Evolutionary conservation across 2,888 invertebrate genomes (phyloP).

Genomic region (Suillia variegata): DNA sequence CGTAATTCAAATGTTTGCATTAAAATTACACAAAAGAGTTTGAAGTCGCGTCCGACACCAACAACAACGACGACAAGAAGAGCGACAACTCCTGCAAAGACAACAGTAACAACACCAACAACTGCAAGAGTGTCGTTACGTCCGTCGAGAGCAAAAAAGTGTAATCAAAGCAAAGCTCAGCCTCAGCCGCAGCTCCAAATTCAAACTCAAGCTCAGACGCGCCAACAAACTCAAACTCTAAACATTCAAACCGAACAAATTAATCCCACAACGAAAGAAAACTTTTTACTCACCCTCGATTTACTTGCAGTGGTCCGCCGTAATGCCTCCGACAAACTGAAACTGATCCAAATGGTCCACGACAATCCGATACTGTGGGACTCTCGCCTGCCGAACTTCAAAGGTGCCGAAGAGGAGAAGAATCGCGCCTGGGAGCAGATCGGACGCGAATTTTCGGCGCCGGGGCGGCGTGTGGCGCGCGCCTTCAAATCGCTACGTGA

Average conservation of each 20-base stretch:
- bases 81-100: slow-evolving; percentile 2
- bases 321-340: slow-evolving; percentile 57
- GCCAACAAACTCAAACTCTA: slow-evolving; percentile 16
- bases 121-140: too few relatives aligned
- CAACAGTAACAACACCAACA: not conserved
- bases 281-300: slow-evolving; percentile 42
- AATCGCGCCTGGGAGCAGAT: slow-evolving; percentile 58
- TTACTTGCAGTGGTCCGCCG: slow-evolving; percentile 55
- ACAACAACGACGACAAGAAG: not conserved
- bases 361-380: slow-evolving; percentile 59
- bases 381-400: slow-evolving; percentile 56
- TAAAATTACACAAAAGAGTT: not conserved
- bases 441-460: slow-evolving; percentile 57
- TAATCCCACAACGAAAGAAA: slow-evolving; percentile 35
- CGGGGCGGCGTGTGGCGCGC: slow-evolving; percentile 55
- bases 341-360: slow-evolving; percentile 59
- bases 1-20: not conserved
- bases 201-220: slow-evolving; percentile 17
- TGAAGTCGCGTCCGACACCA: not conserved
- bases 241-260: not conserved
- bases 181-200: too few relatives aligned
- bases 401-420: slow-evolving; percentile 58
- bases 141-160: too few relatives aligned
- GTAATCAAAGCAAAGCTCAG: too few relatives aligned
- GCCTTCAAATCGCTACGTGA: slow-evolving; percentile 57